Base-by-base conservation (phyloP, 2,113 vertebrate species). In the Triplophysa siluroides region DNA sequence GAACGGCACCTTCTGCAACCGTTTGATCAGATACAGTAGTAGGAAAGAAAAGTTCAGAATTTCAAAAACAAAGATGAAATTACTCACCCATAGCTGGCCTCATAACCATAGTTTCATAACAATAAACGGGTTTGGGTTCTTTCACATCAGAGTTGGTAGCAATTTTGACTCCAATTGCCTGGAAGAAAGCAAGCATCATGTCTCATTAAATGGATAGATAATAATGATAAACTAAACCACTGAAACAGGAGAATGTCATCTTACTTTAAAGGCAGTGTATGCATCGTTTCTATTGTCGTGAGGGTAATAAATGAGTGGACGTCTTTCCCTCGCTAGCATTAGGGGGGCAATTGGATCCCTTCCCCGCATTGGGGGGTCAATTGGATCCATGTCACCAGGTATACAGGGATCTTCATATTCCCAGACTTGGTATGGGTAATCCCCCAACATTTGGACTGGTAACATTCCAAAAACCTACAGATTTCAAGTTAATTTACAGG, bases 381-480 rank as follows among this genome's bases (percentile, higher is more conserved):
- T 5, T 14, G 78, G 64, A 2, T 89, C 83, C 0, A 0, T 0
- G 73, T 92, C 90, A 0, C 85, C 81, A 12, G 14, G 13, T 52
- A 52, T 52, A 18, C 50, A 52, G 50, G 4, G 4, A 18, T 52
- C 14, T 52, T 16, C 50, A 16, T 52, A 6, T 2, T 52, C 50
- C 4, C 1, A 16, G 4, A 83, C 61, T 0, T 72, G 65, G 19
- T 85, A 50, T 1, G 1, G 0, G 13, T 95, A 96, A 21, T 92
- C 93, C 19, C 85, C 85, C 18, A 94, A 79, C 47, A 88, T 89
- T 80, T 90, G 87, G 0, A 92, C 9, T 4, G 93, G 92, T 83
- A 95, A 89, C 41, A 86, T 77, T 33, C 41, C 84, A 79, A 92
- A 94, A 13, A 96, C 76, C 95, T 97, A 86, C 43, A 81, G 23